Base-by-base conservation (phyloP, 64 coral and sea anemone species). In the Actinia equina region DNA sequence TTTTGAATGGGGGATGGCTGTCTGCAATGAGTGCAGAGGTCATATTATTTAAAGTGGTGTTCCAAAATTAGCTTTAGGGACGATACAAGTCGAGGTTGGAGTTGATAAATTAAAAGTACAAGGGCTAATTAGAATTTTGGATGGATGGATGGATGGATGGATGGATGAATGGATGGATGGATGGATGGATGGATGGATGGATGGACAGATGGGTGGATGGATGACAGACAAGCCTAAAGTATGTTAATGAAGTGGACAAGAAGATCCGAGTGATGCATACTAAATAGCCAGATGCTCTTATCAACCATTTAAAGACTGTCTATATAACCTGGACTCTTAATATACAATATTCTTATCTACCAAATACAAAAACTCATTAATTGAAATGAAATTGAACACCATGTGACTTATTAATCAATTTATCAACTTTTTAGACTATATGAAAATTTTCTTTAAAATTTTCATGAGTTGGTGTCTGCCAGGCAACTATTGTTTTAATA, bases 361-460 rank as follows among this genome's bases (percentile, higher is more conserved):
- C 62, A n/a, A 20, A 65, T 1, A 74, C 26, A 30, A 74, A 6
- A 23, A 67, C 7, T 74, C 15, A 71, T 14, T 74, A 37, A 74
- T 26, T 74, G 26, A 74, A 74, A 74, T 30, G 41, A 26, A 25
- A 74, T 37, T 26, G 69, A 37, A 7, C 9, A 74, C 69, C 69
- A 74, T 74, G 69, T 74, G 69, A 74, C 23, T 74, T 74, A 74
- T 74, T 74, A 30, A 74, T 74, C n/a, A 37, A 74, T 74, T 37
- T 30, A 0, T 30, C 23, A 74, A 41, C n/a, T 74, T 65, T 25
- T 25, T n/a, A 65, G 62, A 65, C 22, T 65, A n/a, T 26, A 74
- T 16, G 10, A 71, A 74, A 37, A 37, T 8, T 25, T n/a, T 74
- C 7, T 3, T 6, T 37, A 13, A 71, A 30, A 74, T 74, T 74